Evolutionary conservation across 2,888 invertebrate genomes (phyloP), one percentile per base, ranked within the genome.

Genomic region (Acanthoscelides obtectus): DNA sequence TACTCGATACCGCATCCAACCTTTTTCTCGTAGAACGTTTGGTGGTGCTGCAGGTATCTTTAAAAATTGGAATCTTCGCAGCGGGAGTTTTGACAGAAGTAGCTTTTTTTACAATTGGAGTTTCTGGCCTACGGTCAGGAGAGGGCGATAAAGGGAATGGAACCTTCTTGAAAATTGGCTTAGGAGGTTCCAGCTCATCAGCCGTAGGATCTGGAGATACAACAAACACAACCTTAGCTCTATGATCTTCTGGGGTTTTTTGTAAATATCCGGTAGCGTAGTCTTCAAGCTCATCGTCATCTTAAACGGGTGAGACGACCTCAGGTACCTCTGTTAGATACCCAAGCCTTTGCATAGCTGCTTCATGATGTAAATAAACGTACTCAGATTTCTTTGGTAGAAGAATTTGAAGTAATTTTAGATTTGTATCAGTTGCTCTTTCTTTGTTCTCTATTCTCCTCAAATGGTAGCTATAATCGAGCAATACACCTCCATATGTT

Each of bases 331-430:
- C 70, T 12, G 71, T 71, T 5, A 77, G 64, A 69, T 79, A 78
- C 69, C 74, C 70, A 17, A 75, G 69, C 72, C 76, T 78, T 71
- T 80, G 80, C 22, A 77, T 19, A 22, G 77, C 70, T 19, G 78
- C 75, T 73, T 81, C 80, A 68, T 74, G 76, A 70, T 78, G 80
- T n/a, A 82, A 75, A 69, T 77, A 73, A 0, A 74, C 20, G 70
- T 79, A 76, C 63, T 69, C 72, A 22, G 73, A 22, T 73, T 79
- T 80, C 66, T 73, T 75, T 4, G 70, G 45, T 1, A 12, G 5
- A 1, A 45, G 45, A 45, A 45, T 6, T 12, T 45, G 45, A 1
- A 45, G 45, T 67, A 81, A 70, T 19, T 74, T 73, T 20, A 74
- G 69, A 71, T 79, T 77, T n/a, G 77, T 67, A 66, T 74, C 68